Evolutionary conservation across 1,140 invertebrate genomes (phyloP).

Genomic region (Dermatophagoides farinae): DNA sequence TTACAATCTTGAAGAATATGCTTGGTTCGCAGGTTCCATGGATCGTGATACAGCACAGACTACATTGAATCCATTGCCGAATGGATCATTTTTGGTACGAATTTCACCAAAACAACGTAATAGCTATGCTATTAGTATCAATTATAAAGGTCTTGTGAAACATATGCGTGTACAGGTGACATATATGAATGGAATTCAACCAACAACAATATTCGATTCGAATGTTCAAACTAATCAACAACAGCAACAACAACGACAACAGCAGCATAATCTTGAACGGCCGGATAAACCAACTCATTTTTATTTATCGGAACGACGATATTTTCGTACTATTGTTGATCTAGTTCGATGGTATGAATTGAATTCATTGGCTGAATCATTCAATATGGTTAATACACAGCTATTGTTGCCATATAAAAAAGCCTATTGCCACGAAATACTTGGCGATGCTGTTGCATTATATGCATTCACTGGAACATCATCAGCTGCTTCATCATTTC

Average conservation of each 20-base stretch:
- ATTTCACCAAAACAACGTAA: conserved; percentile 39
- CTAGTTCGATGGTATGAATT: conserved; percentile 72
- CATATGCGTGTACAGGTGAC: conserved; percentile 61
- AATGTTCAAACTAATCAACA: neutral
- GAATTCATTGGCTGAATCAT: conserved; percentile 68
- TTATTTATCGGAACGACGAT: conserved; percentile 67
- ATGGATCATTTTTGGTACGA: conserved; percentile 71
- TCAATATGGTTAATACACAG: conserved; percentile 33
- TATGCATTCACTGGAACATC: conserved; percentile 28
- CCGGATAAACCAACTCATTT: conserved; percentile 25
- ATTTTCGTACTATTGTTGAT: conserved; percentile 68
- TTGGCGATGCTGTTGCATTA: conserved; percentile 25
- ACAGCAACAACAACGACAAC: neutral
- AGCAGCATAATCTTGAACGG: neutral
- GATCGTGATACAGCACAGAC: conserved; percentile 48
- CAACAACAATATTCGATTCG: neutral
- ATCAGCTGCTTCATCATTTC: conserved; percentile 41
- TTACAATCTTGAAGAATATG: conserved; percentile 24
- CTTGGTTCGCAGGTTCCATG: conserved; percentile 24
- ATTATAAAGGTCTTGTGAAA: conserved; percentile 51
- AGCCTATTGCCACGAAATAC: conserved; percentile 7
- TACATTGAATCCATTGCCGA: conserved; percentile 48
- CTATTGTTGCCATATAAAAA: conserved; percentile 27
- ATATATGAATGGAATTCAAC: conserved; percentile 24
- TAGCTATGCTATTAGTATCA: conserved; percentile 61